Evolutionary conservation across 2,888 invertebrate species (phyloP).

Genomic region (Clostera curtula): DNA sequence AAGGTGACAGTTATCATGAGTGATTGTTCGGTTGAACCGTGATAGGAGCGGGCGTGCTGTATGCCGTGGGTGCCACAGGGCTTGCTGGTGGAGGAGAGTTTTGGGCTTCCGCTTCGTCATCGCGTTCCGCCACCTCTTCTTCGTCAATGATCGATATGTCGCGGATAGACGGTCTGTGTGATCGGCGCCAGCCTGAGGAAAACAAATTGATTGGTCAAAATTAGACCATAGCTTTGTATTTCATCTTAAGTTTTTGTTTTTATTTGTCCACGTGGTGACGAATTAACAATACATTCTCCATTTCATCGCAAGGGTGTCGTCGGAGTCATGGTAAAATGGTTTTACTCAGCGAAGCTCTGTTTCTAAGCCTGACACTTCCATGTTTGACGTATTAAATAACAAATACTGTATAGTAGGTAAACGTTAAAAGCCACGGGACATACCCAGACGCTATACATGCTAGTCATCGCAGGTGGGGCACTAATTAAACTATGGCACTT

Average conservation of each 20-base stretch:
- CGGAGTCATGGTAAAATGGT: too few species aligned
- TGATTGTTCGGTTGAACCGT: slow-evolving; percentile 61
- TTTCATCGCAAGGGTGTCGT: too few species aligned
- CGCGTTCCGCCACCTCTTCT: slow-evolving; percentile 80
- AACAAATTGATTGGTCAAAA: too few species aligned
- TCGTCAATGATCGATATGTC: slow-evolving; percentile 92
- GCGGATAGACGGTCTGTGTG: slow-evolving; percentile 87
- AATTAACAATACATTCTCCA: too few species aligned
- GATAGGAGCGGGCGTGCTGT: slow-evolving; percentile 53
- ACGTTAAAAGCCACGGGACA: slow-evolving; percentile 33
- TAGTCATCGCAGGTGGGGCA: slow-evolving; percentile 38
- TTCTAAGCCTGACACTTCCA: too few species aligned
- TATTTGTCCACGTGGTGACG: too few species aligned
- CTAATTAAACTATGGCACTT: slow-evolving; percentile 40
- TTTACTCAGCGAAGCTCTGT: too few species aligned
- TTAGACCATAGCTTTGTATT: too few species aligned
- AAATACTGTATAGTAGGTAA: slow-evolving; percentile 26
- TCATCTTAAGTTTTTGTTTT: too few species aligned
- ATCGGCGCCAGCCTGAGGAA: slow-evolving; percentile 81
- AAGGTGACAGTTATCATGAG: slow-evolving; percentile 28
- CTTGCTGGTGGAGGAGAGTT: slow-evolving; percentile 27
- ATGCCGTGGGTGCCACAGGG: slow-evolving; percentile 32
- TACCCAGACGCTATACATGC: slow-evolving; percentile 23
- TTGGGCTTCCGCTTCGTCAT: slow-evolving; percentile 46
- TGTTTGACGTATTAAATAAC: too few species aligned